These are phyloP conservation scores for Neogobius melanostomus DNA, from an alignment of 2,113 vertebrate species.

Conservation along the genomic window DNA sequence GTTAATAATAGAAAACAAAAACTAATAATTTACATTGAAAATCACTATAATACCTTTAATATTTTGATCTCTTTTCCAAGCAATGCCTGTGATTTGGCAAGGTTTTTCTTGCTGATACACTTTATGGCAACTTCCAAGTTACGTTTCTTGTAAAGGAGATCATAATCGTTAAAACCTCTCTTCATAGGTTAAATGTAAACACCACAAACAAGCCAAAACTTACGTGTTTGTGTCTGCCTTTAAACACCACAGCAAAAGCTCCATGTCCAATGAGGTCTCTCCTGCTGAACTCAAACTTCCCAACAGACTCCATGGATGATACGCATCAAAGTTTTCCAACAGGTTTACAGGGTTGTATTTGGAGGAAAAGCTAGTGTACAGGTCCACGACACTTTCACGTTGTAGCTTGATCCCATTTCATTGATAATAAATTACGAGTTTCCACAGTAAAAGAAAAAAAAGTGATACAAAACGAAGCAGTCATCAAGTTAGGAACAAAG, in stretches of 20 bases:
- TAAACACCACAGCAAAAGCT: slow-evolving; percentile 96
- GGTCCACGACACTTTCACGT: slow-evolving; percentile 50
- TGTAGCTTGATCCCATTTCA: slow-evolving; percentile 71
- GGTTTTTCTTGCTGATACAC: slow-evolving; percentile 96
- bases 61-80: slow-evolving; percentile 97
- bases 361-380: slow-evolving; percentile 38
- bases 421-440: slow-evolving; percentile 51
- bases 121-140: slow-evolving; percentile 94
- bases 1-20: slow-evolving; percentile 11
- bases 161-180: too few species aligned
- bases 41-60: slow-evolving; percentile 83
- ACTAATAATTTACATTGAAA: not conserved
- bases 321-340: slow-evolving; percentile 19
- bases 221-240: slow-evolving; percentile 94
- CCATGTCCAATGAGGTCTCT: slow-evolving; percentile 95
- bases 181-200: not conserved
- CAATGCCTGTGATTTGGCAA: slow-evolving; percentile 91
- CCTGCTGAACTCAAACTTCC: slow-evolving; percentile 93
- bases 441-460: not conserved
- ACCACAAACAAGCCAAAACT: not conserved
- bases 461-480: not conserved
- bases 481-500: slow-evolving; percentile 20
- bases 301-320: slow-evolving; percentile 84
- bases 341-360: slow-evolving; percentile 39
- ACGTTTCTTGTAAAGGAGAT: slow-evolving; percentile 79